Base-by-base conservation (phyloP, 2,888 invertebrate genomes). In the Hemaris fuciformis region DNA sequence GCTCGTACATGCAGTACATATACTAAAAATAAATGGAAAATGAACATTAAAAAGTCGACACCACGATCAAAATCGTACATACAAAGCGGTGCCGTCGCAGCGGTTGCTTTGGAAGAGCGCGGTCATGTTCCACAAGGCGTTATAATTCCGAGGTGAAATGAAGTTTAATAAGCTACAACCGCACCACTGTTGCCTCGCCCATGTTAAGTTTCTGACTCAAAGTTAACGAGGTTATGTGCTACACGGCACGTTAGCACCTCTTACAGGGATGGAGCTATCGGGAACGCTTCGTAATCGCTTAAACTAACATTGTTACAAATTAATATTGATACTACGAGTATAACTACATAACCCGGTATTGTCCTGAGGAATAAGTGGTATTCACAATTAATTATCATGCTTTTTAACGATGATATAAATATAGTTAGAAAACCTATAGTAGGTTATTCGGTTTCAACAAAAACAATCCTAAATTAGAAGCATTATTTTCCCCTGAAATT, bases 141-240 rank as follows among this genome's bases (percentile, higher is more conserved):
- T 66, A 61, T 65, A 68, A 68, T 73, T 70, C 68, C 69, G 77
- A 79, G 76, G 77, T 71, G 70, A 75, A 77, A 76, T 62, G 75
- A 85, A 87, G 79, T 87, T 87, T 85, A 87, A 87, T 86, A 85
- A 83, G 82, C 80, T 76, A 69, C 72, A 76, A 85, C 85, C 84
- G 68, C 84, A 77, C 69, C 73, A 73, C 77, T 80, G 80, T 79
- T 78, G 72, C 72, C 65, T 58, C 71, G 67, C 64, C 67, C 68
- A 67, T 65, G 70, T 76, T 74, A 77, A 76, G 76, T 79, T 78
- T 71, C 60, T 48, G 48, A 60, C 67, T 61, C 57, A 63, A 63
- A 72, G 74, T 76, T 84, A 84, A 82, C 83, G 73, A 80, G 79
- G 73, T 75, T 75, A 78, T 60, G 31, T 81, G 77, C 76, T 75